phyloP scores from a whole-genome alignment of 1,140 invertebrate genomes.

The Orchesella cincta region DNA sequence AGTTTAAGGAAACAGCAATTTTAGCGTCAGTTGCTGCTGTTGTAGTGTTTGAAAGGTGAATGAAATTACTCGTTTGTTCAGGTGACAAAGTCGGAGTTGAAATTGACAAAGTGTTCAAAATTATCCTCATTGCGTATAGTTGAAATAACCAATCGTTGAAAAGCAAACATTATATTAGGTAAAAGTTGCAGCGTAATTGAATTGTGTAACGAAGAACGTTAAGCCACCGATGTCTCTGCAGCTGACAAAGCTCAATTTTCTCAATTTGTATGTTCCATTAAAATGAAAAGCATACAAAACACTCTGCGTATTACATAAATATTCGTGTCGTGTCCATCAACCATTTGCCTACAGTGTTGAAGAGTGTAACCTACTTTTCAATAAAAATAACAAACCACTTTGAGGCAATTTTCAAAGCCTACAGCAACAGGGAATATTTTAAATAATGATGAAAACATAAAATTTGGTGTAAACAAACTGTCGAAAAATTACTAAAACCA shows the following conservation, averaged over 20 bases:
- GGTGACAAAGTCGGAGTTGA: neutral
- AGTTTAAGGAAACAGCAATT: too few relatives aligned
- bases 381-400: neutral
- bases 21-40: too few relatives aligned
- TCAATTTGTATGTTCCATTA: too few relatives aligned
- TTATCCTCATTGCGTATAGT: neutral
- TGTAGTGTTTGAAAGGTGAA: too few relatives aligned
- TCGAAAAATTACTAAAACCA: neutral
- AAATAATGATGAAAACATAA: neutral
- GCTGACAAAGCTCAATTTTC: too few relatives aligned
- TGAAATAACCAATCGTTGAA: neutral
- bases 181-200: neutral
- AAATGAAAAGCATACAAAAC: too few relatives aligned
- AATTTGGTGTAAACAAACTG: neutral
- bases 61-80: neutral
- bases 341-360: neutral
- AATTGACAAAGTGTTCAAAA: neutral
- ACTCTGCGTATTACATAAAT: conserved; percentile 19
- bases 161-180: neutral
- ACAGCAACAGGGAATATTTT: neutral
- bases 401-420: neutral
- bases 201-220: neutral
- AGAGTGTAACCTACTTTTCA: neutral
- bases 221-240: too few relatives aligned
- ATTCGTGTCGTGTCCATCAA: conserved; percentile 7